Conservation (phyloP, 2,888 invertebrate genomes). For the Melitaea athalia region DNA sequence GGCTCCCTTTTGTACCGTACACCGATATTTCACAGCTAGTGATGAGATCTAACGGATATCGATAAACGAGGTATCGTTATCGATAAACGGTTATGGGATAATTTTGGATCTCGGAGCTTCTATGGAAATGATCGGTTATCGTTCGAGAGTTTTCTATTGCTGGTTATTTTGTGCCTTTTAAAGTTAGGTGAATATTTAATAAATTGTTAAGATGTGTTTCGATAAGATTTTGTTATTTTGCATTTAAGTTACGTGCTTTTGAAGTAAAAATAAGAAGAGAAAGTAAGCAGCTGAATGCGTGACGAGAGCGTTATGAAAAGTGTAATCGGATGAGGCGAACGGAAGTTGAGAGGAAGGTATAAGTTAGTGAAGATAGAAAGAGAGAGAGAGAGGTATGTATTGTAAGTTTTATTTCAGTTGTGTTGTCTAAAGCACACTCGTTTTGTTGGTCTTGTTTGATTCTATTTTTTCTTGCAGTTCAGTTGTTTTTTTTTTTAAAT, state of each 20-base stretch:
- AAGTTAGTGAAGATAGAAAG: too few relatives aligned
- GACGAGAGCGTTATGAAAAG: too few relatives aligned
- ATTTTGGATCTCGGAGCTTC: conserved; percentile 9
- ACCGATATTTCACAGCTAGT: conserved; percentile 47
- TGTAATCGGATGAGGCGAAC: too few relatives aligned
- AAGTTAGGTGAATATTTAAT: not conserved
- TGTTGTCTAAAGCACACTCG: too few relatives aligned
- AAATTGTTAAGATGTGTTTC: not conserved
- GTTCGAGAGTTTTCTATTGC: not conserved
- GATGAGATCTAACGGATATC: conserved; percentile 41
- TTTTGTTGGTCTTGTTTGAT: too few relatives aligned
- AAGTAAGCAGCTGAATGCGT: too few relatives aligned
- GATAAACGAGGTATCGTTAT: conserved; percentile 30
- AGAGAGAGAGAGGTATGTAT: too few relatives aligned
- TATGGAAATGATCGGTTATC: conserved; percentile 13
- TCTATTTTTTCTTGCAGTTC: too few relatives aligned
- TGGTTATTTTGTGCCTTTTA: not conserved
- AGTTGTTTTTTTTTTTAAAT: too few relatives aligned
- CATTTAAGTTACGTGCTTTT: not conserved
- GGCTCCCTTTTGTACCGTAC: conserved; percentile 46
- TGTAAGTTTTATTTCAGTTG: too few relatives aligned
- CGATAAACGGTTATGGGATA: conserved; percentile 31
- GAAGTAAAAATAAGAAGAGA: too few relatives aligned
- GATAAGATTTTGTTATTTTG: not conserved
- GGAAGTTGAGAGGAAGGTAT: too few relatives aligned